Evolutionary conservation across 1,140 invertebrate genomes (phyloP), one percentile per base, ranked within the genome.

Genomic region (Mamestra configurata): DNA sequence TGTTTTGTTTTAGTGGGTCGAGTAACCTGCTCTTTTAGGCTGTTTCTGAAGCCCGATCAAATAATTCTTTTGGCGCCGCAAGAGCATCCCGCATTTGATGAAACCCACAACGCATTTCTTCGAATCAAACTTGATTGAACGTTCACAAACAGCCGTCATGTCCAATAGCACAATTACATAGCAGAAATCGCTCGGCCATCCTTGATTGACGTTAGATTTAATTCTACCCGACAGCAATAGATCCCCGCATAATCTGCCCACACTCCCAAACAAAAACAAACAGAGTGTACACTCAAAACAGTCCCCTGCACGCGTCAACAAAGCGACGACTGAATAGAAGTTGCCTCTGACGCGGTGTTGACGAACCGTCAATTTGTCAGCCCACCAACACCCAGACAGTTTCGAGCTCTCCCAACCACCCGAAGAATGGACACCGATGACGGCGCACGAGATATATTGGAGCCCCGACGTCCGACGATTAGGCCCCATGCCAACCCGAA

Each of bases 331-430:
- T 85, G 88, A 89, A 87, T 86, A 85, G 88, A 75, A 55, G 53
- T 87, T 89, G 88, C 89, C 79, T 84, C 57, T 64, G 79, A 84
- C 43, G 55, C 70, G 76, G 75, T 82, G 84, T 84, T 86, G 86
- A 88, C 86, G 88, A 83, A 80, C 81, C 86, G 84, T 86, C 92
- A 94, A 94, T 94, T 94, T 93, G 93, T 94, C 92, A 93, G 86
- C 55, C 75, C 79, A 83, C 84, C 86, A 86, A 89, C 88, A 88
- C 87, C 89, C 88, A 84, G 91, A 91, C 92, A 92, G 89, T 92
- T 90, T 83, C 89, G 83, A 79, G 84, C 87, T 82, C 79, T 87
- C 79, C 83, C 85, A 87, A 89, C 90, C 90, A 89, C 86, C 87
- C 83, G 84, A 91, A 87, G 92, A 93, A 94, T 93, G 92, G 86